Base-by-base conservation (phyloP, 1,140 invertebrate species). In the Caenorhabditis inopinata region DNA sequence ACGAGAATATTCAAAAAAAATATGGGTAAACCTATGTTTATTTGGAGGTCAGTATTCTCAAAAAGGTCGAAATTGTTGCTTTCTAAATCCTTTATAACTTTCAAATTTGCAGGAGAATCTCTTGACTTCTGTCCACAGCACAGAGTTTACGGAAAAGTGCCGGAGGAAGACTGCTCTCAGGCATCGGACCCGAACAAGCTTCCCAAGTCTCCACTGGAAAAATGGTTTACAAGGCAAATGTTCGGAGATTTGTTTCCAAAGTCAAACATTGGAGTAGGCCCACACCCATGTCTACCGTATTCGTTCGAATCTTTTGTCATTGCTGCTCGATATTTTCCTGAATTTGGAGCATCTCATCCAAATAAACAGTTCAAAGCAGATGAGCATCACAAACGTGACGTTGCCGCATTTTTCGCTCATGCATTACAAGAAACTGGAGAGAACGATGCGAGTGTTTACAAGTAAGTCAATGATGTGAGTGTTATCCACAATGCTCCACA, bases 161-260 rank as follows among this genome's bases (percentile, higher is more conserved):
- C 83, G 5, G 45, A 81, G 12, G 58, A 80, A 5, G 46, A 53
- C 49, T 84, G 83, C 58, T 27, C 58, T 2, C 35, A 76, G 23
- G 80, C 84, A 14, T 49, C 82, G 11, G 84, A 85, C 82, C 84
- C 84, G 12, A 83, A 83, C 23, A 75, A 84, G 12, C 32, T 77
- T 29, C 82, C 84, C 9, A 45, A 58, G 25, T 77, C 68, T 38
- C 47, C 48, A 35, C 12, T 85, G 7, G 84, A 85, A 51, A 46
- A 73, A 68, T 85, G 84, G 84, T 85, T 85, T 48, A 85, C 84
- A 9, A 76, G 76, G 47, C 82, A 79, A 25, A 83, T 80, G 35
- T 82, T 83, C 46, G 53, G 82, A 23, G 83, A 83, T 35, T 53
- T 83, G 3, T 83, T 83, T 74, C 83, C 83, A 29, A 49, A 83